Evolutionary conservation across 2,888 invertebrate genomes (phyloP), one percentile per base, ranked within the genome.

Genomic region (Dolichopus griseipennis): DNA sequence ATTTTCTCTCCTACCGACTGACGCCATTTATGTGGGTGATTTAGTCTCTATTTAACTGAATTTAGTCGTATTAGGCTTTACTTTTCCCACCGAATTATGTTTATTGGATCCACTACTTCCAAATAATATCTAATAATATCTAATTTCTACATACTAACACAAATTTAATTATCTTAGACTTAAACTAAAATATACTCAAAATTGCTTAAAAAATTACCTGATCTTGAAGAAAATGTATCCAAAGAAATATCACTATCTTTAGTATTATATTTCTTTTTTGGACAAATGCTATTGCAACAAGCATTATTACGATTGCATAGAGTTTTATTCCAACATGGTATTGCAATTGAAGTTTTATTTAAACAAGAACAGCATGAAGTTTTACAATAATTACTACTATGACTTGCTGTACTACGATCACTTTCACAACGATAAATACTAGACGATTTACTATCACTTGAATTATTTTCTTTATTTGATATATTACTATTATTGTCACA

Each of bases 391-490:
- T 27, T 63, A 27, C 15, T 63, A 2, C 15, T 63, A 2, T 41
- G 3, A 63, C 22, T 63, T 61, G 61, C 21, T 33, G 63, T 27
- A 27, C 27, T 63, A 27, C 10, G 27, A 27, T 63, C 27, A 63
- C 63, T 63, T 12, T 63, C 63, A 27, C 63, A 27, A 15, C 27
- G 63, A 27, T 63, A 15, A 63, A 63, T 52, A 52, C 52, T 52
- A 12, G 52, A 52, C 1, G 15, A 18, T 18, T 52, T 52, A 52
- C 52, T 52, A 52, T 52, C 52, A 52, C 52, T 52, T 15, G 52
- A 52, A 52, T 52, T 52, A 18, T 15, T 18, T 52, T 52, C 52
- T 18, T 52, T 52, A 52, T 52, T 52, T 52, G 2, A 4, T 3
- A 1, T 52, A 6, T 52, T n/a, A 18, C 15, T 15, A 7, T 12